These are phyloP conservation scores for Paedocypris sp. DNA, from an alignment of 2,113 vertebrate genomes.

Conservation along the genomic window DNA sequence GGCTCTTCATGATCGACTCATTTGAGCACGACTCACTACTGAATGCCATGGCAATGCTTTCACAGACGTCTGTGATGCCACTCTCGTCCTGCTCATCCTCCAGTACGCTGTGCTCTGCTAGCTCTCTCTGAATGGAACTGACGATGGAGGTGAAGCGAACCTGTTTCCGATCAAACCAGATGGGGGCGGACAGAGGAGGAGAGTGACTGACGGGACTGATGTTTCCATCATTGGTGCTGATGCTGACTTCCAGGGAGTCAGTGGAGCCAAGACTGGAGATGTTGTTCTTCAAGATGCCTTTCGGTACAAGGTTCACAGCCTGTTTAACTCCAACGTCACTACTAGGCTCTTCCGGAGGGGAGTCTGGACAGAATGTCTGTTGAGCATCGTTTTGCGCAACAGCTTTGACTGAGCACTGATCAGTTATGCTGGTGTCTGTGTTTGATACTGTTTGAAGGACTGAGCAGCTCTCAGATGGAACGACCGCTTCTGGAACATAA, in stretches of 20 bases:
- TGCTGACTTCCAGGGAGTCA: conserved; percentile 59
- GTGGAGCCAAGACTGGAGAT: conserved; percentile 64
- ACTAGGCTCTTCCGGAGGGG: conserved; percentile 18
- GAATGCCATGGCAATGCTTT: not conserved
- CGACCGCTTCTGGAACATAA: conserved; percentile 56
- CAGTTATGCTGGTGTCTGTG: conserved; percentile 25
- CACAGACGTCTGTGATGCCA: not conserved
- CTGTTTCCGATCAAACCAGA: conserved; percentile 66
- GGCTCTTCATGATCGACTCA: not conserved
- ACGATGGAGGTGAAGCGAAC: conserved; percentile 63
- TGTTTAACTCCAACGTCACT: conserved; percentile 39
- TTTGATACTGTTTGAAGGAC: conserved; percentile 37
- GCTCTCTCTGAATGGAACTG: conserved; percentile 41
- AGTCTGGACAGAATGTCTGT: conserved; percentile 38
- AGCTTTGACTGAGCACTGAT: conserved; percentile 35
- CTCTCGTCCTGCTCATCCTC: conserved; percentile 36
- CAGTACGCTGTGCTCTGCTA: conserved; percentile 57
- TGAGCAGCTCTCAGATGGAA: conserved; percentile 42
- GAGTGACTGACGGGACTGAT: conserved; percentile 47
- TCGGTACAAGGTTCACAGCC: conserved; percentile 22
- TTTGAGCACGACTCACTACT: not conserved
- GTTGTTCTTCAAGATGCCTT: conserved; percentile 65
- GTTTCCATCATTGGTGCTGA: conserved; percentile 2
- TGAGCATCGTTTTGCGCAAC: conserved; percentile 60
- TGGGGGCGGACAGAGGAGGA: conserved; percentile 28